A percentile compares a stretch with the other conserved stretches of the same genome.
Evolutionary conservation across 53 echinoderm and acorn worm genomes (phyloP).

Genomic region (Astropecten irregularis): DNA sequence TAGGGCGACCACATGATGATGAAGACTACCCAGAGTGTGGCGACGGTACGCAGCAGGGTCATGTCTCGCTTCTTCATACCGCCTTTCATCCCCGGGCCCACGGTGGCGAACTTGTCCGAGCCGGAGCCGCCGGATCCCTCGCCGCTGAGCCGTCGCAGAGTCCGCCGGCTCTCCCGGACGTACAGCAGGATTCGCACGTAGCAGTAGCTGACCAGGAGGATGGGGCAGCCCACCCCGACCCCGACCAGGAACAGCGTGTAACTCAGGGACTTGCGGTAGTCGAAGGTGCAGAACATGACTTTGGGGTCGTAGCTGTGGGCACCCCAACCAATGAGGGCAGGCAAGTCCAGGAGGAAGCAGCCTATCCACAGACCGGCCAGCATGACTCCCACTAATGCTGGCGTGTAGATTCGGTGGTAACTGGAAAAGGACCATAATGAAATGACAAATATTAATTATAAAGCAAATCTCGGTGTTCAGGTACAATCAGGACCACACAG

Average conservation of each 20-base stretch:
- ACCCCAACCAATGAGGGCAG: conserved; percentile 42
- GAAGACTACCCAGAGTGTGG: conserved; percentile 63
- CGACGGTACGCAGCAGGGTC: conserved; percentile 42
- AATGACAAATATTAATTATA: neutral
- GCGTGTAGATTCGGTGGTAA: conserved; percentile 49
- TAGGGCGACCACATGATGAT: conserved; percentile 68
- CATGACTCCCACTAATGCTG: conserved; percentile 12
- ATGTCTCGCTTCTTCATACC: conserved; percentile 30
- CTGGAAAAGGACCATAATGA: conserved; percentile 2
- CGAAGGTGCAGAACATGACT: conserved; percentile 51
- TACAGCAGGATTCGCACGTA: conserved; percentile 43
- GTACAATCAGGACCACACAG: no score
- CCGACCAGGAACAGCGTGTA: conserved; percentile 47
- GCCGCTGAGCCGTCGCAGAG: conserved; percentile 16
- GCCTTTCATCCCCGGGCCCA: neutral
- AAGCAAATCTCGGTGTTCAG: neutral
- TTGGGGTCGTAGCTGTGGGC: conserved; percentile 45
- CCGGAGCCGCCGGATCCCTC: neutral
- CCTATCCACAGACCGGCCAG: conserved; percentile 34
- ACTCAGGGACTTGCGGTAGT: conserved; percentile 29
- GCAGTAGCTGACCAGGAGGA: conserved; percentile 22
- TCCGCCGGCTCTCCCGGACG: conserved; percentile 34
- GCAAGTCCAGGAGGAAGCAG: conserved; percentile 24
- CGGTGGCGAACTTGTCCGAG: neutral
- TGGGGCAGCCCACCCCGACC: conserved; percentile 31